Percentiles rank a stretch among this genome's conserved stretches.
Evolutionary conservation across 2,797 vertebrate species (phyloP).

Genomic region (Lepus townsendii): DNA sequence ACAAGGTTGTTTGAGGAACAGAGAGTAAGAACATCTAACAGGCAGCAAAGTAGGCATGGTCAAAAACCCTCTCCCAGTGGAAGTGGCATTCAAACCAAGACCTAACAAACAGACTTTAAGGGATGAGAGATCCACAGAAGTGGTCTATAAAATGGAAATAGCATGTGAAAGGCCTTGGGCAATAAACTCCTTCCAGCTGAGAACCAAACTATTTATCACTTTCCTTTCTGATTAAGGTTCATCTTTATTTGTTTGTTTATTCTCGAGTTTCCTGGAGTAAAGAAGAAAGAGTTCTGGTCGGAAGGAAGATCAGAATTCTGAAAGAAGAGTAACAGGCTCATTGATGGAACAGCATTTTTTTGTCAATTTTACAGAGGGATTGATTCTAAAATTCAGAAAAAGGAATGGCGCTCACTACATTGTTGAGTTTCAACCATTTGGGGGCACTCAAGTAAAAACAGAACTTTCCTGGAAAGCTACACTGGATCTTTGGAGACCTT

Average conservation of each 20-base stretch:
- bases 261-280: background rate
- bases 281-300: background rate
- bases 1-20: background rate
- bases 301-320: background rate
- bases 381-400: background rate
- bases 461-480: background rate
- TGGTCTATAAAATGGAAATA: background rate
- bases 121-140: background rate
- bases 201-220: background rate
- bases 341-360: background rate
- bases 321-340: background rate
- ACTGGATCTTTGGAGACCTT: too few species aligned
- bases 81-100: background rate
- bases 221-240: background rate
- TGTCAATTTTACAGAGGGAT: background rate
- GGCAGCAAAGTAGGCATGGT: background rate
- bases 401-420: background rate
- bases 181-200: background rate
- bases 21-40: background rate
- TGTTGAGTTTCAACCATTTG: background rate
- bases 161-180: background rate
- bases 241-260: background rate
- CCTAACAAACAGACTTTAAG: background rate
- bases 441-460: background rate
- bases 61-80: background rate